Percentiles rank a stretch among this genome's conserved stretches.
Conservation (phyloP, 1,140 invertebrate species). For the Zaprionus kolodkinae region DNA sequence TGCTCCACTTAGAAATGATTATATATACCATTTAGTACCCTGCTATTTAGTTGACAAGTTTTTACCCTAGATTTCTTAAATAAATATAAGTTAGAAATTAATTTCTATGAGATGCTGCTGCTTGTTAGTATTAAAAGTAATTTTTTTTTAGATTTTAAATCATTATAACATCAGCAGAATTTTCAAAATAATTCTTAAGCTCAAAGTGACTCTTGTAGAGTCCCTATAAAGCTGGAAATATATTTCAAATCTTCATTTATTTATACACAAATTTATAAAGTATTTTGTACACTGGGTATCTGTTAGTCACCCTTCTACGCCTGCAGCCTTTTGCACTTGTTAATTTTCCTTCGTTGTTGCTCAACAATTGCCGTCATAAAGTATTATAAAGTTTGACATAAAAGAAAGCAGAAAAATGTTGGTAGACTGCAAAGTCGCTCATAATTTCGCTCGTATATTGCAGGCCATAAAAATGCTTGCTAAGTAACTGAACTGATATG, state of each 20-base stretch:
- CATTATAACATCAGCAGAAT: neutral
- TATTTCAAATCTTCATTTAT: too few species aligned
- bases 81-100: too few species aligned
- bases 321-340: neutral
- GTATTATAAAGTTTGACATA: slow-evolving; percentile 41
- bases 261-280: too few species aligned
- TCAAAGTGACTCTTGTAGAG: neutral
- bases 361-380: slow-evolving; percentile 38
- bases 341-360: neutral
- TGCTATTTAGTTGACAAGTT: too few species aligned
- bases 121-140: neutral
- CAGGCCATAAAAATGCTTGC: slow-evolving; percentile 43
- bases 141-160: too few species aligned
- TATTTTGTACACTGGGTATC: neutral
- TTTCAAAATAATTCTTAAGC: neutral
- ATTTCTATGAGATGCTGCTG: too few species aligned
- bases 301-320: neutral
- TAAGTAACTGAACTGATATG: slow-evolving; percentile 56
- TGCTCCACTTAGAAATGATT: too few species aligned
- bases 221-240: too few species aligned
- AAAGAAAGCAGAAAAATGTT: slow-evolving; percentile 10
- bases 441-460: slow-evolving; percentile 24
- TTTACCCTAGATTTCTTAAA: too few species aligned
- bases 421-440: slow-evolving; percentile 7
- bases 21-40: too few species aligned